These are phyloP conservation scores for Xenopus tropicalis DNA, from an alignment of 2,113 vertebrate genomes.

Conservation along the genomic window UCB_Xtro_10.0 CM004443.2:68925001-68925500, in stretches of 20 bases:
- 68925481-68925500: slow-evolving; percentile 53
- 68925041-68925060: too few relatives aligned
- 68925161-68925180: too few relatives aligned
- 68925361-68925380: slow-evolving; percentile 68
- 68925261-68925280: slow-evolving; percentile 64
- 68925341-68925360: slow-evolving; percentile 69
- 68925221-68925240: too few relatives aligned
- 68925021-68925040: too few relatives aligned
- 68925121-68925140: too few relatives aligned
- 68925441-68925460: slow-evolving; percentile 78
- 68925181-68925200: too few relatives aligned
- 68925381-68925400: slow-evolving; percentile 73
- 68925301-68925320: slow-evolving; percentile 63
- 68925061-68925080: too few relatives aligned
- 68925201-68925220: too few relatives aligned
- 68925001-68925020: too few relatives aligned
- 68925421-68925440: slow-evolving; percentile 68
- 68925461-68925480: slow-evolving; percentile 73
- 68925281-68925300: slow-evolving; percentile 67
- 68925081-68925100: too few relatives aligned
- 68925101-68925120: too few relatives aligned
- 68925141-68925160: too few relatives aligned
- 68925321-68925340: slow-evolving; percentile 68
- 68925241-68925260: neutral
- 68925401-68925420: slow-evolving; percentile 66